A percentile compares a stretch with the other conserved stretches of the same genome.
These are phyloP conservation scores for Tridacna gigas DNA, from an alignment of 2,888 invertebrate species.

Conservation along the genomic window DNA sequence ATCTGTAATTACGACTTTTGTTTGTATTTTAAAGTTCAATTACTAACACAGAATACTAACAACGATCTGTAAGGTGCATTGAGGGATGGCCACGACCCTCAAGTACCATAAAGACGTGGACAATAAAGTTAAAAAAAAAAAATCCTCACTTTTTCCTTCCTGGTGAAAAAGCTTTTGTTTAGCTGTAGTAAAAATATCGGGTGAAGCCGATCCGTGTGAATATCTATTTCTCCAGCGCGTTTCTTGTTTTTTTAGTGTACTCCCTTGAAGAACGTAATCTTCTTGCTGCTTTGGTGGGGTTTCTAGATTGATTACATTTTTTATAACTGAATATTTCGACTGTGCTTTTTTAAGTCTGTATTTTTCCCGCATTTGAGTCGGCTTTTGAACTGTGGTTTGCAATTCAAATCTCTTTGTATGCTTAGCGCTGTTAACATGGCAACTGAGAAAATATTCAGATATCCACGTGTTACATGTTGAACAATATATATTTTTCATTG, in stretches of 20 bases:
- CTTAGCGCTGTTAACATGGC: constrained; percentile 10
- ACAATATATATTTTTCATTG: constrained; percentile 14
- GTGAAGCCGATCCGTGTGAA: neutral
- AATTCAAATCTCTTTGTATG: neutral
- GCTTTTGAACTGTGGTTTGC: constrained; percentile 2
- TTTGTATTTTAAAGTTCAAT: too few relatives aligned
- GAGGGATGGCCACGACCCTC: too few relatives aligned
- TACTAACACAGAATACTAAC: too few relatives aligned
- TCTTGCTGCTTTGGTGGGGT: neutral
- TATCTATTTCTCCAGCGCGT: neutral
- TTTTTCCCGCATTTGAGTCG: neutral
- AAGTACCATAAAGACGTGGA: too few relatives aligned
- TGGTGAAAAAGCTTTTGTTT: neutral
- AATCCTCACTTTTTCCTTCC: neutral
- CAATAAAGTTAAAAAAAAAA: too few relatives aligned
- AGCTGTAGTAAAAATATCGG: neutral
- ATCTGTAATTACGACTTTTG: too few relatives aligned
- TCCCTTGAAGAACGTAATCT: constrained; percentile 11
- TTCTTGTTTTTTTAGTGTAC: constrained; percentile 8
- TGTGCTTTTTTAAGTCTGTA: neutral
- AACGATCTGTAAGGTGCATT: too few relatives aligned
- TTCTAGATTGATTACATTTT: neutral
- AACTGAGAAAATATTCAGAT: constrained; percentile 10
- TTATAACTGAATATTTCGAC: neutral
- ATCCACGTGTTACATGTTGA: constrained; percentile 11